Percentiles rank a stretch among this genome's conserved stretches.
Conservation (phyloP, 1,140 invertebrate genomes). For the Dysdera silvatica region DNA sequence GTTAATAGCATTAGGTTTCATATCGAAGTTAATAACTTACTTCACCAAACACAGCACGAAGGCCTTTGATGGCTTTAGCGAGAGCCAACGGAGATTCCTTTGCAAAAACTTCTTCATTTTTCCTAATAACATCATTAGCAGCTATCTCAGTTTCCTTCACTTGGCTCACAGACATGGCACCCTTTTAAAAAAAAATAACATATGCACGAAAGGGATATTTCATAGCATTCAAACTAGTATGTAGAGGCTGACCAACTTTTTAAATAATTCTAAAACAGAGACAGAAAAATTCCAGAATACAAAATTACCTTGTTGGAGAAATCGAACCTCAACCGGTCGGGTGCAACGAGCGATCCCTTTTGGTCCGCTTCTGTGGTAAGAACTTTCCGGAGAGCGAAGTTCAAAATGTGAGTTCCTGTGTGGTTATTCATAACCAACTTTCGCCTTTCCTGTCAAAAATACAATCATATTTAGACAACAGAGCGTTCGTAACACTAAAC, state of each 20-base stretch:
- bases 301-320: conserved; percentile 77
- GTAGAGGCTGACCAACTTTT: not conserved
- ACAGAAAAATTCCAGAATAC: not conserved
- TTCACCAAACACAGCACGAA: conserved; percentile 98
- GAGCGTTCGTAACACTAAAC: too few relatives aligned
- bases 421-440: conserved; percentile 96
- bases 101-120: conserved; percentile 78
- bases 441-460: conserved; percentile 54
- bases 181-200: conserved; percentile 40
- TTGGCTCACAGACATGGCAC: conserved; percentile 76
- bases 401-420: conserved; percentile 95
- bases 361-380: conserved; percentile 88
- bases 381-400: conserved; percentile 84
- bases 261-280: not conserved
- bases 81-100: conserved; percentile 72
- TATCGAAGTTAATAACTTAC: conserved; percentile 34
- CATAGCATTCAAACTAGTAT: conserved; percentile 12
- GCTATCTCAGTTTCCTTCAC: conserved; percentile 76
- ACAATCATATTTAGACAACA: not conserved
- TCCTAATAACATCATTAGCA: conserved; percentile 65
- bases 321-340: conserved; percentile 92
- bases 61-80: conserved; percentile 86
- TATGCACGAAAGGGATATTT: conserved; percentile 15
- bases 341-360: conserved; percentile 94
- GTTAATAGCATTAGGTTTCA: not conserved